phyloP scores from a whole-genome alignment of 2,797 vertebrate genomes.

The Antrozous pallidus region DNA sequence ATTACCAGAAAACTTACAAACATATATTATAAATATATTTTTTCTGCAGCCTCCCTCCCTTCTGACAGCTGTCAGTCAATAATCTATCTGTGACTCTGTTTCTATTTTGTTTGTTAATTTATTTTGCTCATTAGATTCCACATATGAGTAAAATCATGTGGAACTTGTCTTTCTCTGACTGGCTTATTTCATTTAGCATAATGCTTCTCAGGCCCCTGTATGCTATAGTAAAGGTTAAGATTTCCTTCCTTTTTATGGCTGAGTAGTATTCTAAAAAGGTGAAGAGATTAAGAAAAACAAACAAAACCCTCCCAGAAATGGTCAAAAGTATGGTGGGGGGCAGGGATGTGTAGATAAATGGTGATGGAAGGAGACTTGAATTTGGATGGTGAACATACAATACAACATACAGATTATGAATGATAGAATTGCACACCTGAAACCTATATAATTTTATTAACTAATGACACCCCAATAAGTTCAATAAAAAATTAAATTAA shows the following conservation, averaged over 20 bases:
- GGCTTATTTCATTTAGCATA: neutral
- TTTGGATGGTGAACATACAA: neutral
- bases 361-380: neutral
- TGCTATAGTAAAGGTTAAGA: neutral
- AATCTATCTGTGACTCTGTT: neutral
- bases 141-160: neutral
- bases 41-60: neutral
- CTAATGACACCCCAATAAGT: neutral
- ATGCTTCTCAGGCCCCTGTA: neutral
- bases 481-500: neutral
- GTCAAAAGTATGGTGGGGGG: neutral
- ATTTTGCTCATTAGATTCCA: neutral
- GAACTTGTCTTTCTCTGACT: neutral
- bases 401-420: neutral
- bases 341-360: neutral
- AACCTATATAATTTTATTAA: neutral
- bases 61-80: neutral
- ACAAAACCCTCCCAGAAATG: neutral
- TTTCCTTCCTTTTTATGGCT: neutral
- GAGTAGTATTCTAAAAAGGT: neutral
- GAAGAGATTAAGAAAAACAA: neutral
- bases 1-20: neutral
- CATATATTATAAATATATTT: neutral
- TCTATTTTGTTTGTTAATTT: neutral
- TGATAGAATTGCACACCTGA: neutral